Conservation (phyloP, 2,113 vertebrate genomes). For the Cepphus grylle region DNA sequence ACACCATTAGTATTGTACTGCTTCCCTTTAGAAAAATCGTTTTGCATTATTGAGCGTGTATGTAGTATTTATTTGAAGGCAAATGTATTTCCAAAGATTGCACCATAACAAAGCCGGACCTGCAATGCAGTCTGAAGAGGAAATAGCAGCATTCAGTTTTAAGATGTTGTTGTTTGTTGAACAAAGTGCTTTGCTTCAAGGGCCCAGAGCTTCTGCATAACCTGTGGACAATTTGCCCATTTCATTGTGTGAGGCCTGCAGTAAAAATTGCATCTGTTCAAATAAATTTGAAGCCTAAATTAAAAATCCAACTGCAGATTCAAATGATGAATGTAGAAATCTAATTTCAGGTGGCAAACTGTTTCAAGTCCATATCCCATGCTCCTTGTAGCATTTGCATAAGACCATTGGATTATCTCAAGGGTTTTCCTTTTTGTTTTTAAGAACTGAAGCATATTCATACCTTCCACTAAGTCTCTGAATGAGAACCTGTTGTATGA, state of each 20-base stretch:
- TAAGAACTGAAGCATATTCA: not conserved
- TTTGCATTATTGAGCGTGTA: not conserved
- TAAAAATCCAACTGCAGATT: not conserved
- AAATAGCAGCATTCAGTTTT: not conserved
- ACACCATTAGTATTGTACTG: not conserved
- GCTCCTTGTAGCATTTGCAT: not conserved
- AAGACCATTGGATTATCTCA: not conserved
- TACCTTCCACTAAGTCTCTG: not conserved
- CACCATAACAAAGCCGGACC: fast-evolving
- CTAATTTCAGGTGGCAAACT: not conserved
- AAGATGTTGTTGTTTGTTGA: not conserved
- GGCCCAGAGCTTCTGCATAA: not conserved
- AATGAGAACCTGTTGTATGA: not conserved
- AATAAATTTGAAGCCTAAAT: not conserved
- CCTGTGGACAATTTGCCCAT: not conserved
- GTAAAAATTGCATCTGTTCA: not conserved
- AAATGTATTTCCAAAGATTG: not conserved
- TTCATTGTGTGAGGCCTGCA: not conserved
- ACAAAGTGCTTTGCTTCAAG: not conserved
- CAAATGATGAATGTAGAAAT: not conserved
- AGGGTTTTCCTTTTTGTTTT: not conserved
- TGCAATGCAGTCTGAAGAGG: not conserved
- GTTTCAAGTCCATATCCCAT: not conserved
- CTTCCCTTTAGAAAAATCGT: not conserved
- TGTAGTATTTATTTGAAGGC: not conserved